Evolutionary conservation across 1,140 invertebrate species (phyloP).

Genomic region (Delia radicum): DNA sequence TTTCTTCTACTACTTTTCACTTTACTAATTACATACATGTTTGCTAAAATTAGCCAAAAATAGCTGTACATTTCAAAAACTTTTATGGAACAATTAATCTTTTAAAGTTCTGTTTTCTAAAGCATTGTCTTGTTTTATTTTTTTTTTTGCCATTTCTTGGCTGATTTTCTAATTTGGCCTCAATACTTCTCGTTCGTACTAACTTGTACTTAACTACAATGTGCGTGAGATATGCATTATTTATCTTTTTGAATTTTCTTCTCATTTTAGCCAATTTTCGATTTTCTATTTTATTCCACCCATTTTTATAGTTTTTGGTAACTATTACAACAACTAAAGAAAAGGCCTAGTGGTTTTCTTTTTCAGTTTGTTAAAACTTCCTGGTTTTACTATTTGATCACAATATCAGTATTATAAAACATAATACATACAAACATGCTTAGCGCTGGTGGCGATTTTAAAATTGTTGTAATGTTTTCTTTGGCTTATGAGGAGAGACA

Average conservation of each 20-base stretch:
- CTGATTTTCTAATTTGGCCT: background rate
- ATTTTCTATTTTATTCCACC: background rate
- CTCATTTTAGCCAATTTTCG: constrained; percentile 28
- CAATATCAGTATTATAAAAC: background rate
- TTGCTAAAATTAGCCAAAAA: too few species aligned
- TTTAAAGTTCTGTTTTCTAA: background rate
- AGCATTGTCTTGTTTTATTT: background rate
- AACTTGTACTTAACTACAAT: constrained; percentile 9
- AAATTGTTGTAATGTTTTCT: background rate
- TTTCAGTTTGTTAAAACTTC: background rate
- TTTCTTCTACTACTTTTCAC: too few species aligned
- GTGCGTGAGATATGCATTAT: constrained; percentile 56
- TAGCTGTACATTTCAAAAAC: too few species aligned
- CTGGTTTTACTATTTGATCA: background rate
- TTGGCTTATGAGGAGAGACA: background rate
- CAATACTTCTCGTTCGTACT: background rate
- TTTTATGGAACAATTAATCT: too few species aligned
- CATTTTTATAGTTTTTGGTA: background rate
- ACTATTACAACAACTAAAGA: background rate
- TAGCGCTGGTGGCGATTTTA: background rate
- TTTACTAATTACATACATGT: too few species aligned
- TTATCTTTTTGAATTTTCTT: constrained; percentile 48
- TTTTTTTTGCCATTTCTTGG: too few species aligned
- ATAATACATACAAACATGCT: background rate
- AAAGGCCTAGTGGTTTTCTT: background rate